Conservation (phyloP, 1,140 invertebrate species). For the Vanessa atalanta region DNA sequence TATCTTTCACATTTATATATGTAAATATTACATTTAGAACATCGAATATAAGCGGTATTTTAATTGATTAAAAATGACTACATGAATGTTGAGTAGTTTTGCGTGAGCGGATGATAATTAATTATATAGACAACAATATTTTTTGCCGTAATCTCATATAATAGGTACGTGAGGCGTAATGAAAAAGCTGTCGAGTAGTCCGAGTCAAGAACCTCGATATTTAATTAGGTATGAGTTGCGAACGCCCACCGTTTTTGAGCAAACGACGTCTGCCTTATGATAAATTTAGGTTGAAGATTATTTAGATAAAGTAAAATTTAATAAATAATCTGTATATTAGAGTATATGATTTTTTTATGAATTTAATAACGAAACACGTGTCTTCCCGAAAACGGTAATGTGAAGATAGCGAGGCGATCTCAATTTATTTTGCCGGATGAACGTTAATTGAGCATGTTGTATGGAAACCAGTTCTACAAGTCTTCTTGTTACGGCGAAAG, state of each 20-base stretch:
- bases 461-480: constrained; percentile 22
- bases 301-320: constrained; percentile 5
- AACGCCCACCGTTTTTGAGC: constrained; percentile 59
- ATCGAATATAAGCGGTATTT: too few relatives aligned
- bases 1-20: too few relatives aligned
- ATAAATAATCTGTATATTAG: neutral
- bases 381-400: constrained; percentile 41
- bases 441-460: constrained; percentile 50
- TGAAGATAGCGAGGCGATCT: constrained; percentile 40
- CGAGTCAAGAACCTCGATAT: constrained; percentile 67
- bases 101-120: neutral
- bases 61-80: too few relatives aligned
- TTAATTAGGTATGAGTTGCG: constrained; percentile 75
- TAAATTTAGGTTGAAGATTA: constrained; percentile 26
- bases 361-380: constrained; percentile 19
- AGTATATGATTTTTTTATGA: constrained; percentile 7
- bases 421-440: constrained; percentile 51
- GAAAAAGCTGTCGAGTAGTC: constrained; percentile 45
- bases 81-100: too few relatives aligned
- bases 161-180: neutral
- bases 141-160: neutral
- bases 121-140: constrained; percentile 51
- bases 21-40: too few relatives aligned
- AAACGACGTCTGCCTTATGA: constrained; percentile 62
- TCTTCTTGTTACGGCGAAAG: constrained; percentile 26